Evolutionary conservation across 2,888 invertebrate genomes (phyloP).

Genomic region (Temnothorax unifasciatus): DNA sequence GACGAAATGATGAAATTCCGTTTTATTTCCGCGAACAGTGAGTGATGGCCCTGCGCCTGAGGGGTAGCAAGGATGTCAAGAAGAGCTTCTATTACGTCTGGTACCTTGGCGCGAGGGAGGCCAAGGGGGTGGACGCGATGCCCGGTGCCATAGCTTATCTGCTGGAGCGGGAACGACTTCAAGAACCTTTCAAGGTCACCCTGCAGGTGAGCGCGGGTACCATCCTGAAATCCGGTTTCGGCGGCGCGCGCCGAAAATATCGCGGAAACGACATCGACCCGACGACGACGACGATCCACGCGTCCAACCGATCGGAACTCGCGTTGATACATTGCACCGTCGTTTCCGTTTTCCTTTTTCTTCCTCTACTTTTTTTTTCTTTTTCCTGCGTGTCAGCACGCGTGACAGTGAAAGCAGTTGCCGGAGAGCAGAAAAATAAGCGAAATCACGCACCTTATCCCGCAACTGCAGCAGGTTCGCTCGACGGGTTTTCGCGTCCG

Average conservation of each 20-base stretch:
- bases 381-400: slow-evolving; percentile 45
- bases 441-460: slow-evolving; percentile 65
- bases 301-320: background rate
- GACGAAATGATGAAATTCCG: slow-evolving; percentile 7
- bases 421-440: slow-evolving; percentile 67
- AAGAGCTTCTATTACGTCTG: slow-evolving; percentile 97
- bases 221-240: slow-evolving; percentile 76
- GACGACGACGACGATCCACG: slow-evolving; percentile 1
- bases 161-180: slow-evolving; percentile 93
- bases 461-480: slow-evolving; percentile 48
- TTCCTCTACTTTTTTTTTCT: background rate
- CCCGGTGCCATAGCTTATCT: slow-evolving; percentile 94
- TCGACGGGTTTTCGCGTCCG: slow-evolving; percentile 36
- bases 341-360: background rate
- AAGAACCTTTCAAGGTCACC: slow-evolving; percentile 96
- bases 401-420: slow-evolving; percentile 71
- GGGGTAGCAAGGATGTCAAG: slow-evolving; percentile 92
- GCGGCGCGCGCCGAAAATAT: slow-evolving; percentile 62
- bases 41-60: slow-evolving; percentile 92
- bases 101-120: slow-evolving; percentile 98
- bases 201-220: slow-evolving; percentile 90
- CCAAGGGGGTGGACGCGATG: slow-evolving; percentile 95
- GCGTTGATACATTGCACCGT: background rate
- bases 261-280: slow-evolving; percentile 56
- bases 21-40: slow-evolving; percentile 65